A percentile compares a stretch with the other conserved stretches of the same genome.
Evolutionary conservation across 2,888 invertebrate genomes (phyloP).

Genomic region (Tillus elongatus): DNA sequence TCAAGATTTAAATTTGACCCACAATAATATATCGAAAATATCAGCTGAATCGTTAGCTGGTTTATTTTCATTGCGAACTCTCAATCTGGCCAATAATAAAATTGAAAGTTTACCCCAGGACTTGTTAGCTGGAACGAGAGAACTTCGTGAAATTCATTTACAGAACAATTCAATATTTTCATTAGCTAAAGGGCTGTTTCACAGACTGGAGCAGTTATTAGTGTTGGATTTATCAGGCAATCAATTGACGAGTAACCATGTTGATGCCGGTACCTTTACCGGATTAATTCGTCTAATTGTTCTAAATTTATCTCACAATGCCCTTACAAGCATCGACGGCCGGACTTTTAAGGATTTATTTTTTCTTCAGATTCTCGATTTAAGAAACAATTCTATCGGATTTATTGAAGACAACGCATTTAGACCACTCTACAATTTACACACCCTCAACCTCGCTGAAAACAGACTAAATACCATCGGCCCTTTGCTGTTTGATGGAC

Average conservation of each 20-base stretch:
- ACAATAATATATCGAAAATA: conserved; percentile 74
- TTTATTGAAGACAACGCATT: conserved; percentile 84
- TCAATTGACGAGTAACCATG: conserved; percentile 73
- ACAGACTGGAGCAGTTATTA: conserved; percentile 72
- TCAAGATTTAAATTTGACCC: conserved; percentile 69
- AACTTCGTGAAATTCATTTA: conserved; percentile 72
- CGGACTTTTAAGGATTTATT: conserved; percentile 80
- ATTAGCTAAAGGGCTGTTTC: conserved; percentile 73
- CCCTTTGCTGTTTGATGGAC: conserved; percentile 71
- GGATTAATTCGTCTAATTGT: conserved; percentile 78
- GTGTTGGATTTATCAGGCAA: conserved; percentile 78
- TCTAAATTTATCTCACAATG: conserved; percentile 76
- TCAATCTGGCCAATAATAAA: conserved; percentile 82
- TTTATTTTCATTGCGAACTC: conserved; percentile 64
- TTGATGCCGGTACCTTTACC: conserved; percentile 76
- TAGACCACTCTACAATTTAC: conserved; percentile 76
- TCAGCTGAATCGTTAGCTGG: conserved; percentile 72
- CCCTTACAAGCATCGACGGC: conserved; percentile 72
- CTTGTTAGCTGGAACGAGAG: conserved; percentile 70
- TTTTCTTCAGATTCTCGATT: conserved; percentile 74
- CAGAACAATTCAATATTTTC: conserved; percentile 79
- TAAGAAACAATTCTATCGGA: conserved; percentile 81
- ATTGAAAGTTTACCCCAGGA: conserved; percentile 72
- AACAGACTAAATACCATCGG: conserved; percentile 76
- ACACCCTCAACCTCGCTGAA: conserved; percentile 80